phyloP scores from a whole-genome alignment of 2,888 invertebrate genomes.

The Anoncus sp. region DNA sequence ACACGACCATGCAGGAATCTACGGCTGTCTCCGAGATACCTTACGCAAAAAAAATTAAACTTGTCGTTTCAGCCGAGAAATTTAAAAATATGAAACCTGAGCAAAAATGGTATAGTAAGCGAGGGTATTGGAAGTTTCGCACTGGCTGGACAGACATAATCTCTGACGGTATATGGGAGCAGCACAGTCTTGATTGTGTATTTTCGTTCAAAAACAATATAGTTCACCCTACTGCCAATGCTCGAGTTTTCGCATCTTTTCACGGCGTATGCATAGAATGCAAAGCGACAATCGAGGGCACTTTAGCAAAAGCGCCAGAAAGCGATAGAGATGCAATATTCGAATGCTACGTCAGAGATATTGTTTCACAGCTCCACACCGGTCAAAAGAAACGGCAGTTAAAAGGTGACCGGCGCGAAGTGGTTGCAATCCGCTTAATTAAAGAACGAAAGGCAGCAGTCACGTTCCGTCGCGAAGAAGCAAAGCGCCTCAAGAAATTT shows the following conservation, averaged over 20 bases:
- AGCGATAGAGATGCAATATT: background rate
- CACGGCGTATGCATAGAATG: constrained; percentile 15
- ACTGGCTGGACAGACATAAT: constrained; percentile 8
- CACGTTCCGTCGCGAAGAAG: constrained; percentile 22
- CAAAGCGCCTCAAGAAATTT: constrained; percentile 27
- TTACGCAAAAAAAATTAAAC: no score
- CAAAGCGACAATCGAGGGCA: background rate
- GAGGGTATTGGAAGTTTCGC: constrained; percentile 7
- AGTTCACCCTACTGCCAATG: background rate
- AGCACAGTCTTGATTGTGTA: constrained; percentile 2
- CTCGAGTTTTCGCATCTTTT: background rate
- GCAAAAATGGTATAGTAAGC: background rate
- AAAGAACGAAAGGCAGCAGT: constrained; percentile 41
- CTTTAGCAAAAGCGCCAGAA: background rate
- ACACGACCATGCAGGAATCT: no score
- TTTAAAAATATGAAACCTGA: background rate
- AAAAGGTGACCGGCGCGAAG: constrained; percentile 24
- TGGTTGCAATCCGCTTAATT: constrained; percentile 30
- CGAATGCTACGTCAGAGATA: background rate
- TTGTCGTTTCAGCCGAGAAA: no score
- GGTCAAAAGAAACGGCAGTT: constrained; percentile 43
- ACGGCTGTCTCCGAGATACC: no score
- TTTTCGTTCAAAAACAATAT: constrained; percentile 9
- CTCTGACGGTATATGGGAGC: constrained; percentile 7
- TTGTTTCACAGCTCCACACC: constrained; percentile 8